These are phyloP conservation scores for Oreochromis grahami DNA, from an alignment of 2,797 vertebrate genomes.

Conservation along the genomic window DNA sequence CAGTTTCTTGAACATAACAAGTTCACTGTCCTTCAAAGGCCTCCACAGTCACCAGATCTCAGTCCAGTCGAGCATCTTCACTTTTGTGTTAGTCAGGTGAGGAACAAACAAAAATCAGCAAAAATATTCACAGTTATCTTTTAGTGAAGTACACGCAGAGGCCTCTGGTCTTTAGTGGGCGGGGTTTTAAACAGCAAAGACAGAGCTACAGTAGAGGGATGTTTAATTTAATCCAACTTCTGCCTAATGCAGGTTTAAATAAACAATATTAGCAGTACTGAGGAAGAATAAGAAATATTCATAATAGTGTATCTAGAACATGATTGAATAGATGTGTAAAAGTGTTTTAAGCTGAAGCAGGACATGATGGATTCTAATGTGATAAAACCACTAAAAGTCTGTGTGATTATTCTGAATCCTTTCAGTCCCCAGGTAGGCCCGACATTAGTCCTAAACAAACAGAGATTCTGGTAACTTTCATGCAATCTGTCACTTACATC, in stretches of 20 bases:
- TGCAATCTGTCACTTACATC: constrained; percentile 30
- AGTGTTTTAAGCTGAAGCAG: constrained; percentile 1
- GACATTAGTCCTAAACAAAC: constrained; percentile 15
- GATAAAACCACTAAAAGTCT: constrained; percentile 35
- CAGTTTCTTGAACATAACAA: fast-evolving
- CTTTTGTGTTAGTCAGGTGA: background rate
- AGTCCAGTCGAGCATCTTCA: background rate
- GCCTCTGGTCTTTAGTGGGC: background rate
- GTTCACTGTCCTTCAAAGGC: background rate
- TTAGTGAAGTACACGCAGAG: background rate
- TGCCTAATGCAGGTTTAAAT: background rate
- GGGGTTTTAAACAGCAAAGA: background rate
- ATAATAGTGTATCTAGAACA: background rate
- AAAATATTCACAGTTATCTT: background rate
- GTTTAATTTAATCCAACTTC: background rate
- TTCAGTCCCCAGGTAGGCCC: constrained; percentile 24
- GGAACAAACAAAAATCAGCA: background rate
- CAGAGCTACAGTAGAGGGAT: background rate
- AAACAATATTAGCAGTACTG: background rate
- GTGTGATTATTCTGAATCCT: constrained; percentile 29
- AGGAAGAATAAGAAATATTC: background rate
- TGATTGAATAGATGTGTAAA: background rate
- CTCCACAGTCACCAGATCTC: background rate
- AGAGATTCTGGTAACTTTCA: constrained; percentile 1
- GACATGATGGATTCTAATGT: background rate